These are phyloP conservation scores for Drosophila prostipennis DNA, from an alignment of 2,888 invertebrate genomes.

Conservation along the genomic window DNA sequence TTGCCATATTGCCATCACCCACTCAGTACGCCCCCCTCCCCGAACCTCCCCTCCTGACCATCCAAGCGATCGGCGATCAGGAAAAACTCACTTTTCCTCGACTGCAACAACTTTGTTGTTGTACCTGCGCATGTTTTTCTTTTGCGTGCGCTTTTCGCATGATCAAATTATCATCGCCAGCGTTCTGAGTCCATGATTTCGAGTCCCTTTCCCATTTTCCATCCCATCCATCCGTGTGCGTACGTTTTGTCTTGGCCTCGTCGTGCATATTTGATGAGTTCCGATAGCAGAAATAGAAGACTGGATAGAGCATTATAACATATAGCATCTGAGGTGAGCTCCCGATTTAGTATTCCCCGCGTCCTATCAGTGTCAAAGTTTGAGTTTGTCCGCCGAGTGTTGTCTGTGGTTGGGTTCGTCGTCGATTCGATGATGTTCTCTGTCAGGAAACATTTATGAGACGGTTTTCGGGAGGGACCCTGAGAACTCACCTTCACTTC, in stretches of 20 bases:
- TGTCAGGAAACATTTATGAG: constrained; percentile 34
- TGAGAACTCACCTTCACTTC: constrained; percentile 19
- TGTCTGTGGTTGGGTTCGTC: constrained; percentile 18
- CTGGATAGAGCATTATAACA: constrained; percentile 6
- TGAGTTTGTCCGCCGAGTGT: constrained; percentile 36
- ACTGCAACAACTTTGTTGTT: constrained; percentile 44
- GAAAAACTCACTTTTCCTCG: constrained; percentile 59
- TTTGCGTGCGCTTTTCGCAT: constrained; percentile 79
- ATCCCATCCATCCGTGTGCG: constrained; percentile 29
- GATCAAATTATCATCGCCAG: constrained; percentile 66
- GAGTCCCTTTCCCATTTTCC: constrained; percentile 38
- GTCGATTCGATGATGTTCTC: constrained; percentile 26
- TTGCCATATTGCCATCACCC: constrained; percentile 78
- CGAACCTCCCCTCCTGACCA: background rate
- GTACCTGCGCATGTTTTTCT: constrained; percentile 75
- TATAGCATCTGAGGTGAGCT: constrained; percentile 33
- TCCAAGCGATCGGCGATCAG: constrained; percentile 1
- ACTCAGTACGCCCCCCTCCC: constrained; percentile 46
- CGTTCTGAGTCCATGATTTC: constrained; percentile 34
- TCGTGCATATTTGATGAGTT: constrained; percentile 76
- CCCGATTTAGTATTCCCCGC: constrained; percentile 44
- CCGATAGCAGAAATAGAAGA: constrained; percentile 52
- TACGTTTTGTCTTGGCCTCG: constrained; percentile 59
- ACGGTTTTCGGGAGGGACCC: constrained; percentile 10
- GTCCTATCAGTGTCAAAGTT: constrained; percentile 66